A percentile compares a stretch with the other conserved stretches of the same genome.
Conservation (phyloP, 2,888 invertebrate genomes). For the Empis livida region DNA sequence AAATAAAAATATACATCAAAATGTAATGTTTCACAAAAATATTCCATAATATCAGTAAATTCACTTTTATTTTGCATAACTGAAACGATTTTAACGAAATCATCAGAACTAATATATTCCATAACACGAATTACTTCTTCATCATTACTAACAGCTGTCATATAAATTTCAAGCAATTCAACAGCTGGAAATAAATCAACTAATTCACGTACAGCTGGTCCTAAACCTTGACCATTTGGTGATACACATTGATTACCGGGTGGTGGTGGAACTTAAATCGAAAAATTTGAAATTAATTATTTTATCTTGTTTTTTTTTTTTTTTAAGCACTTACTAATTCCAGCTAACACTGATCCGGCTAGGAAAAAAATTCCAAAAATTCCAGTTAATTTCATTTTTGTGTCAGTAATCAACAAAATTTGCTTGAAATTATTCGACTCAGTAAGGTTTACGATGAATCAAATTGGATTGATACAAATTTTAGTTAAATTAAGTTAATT, state of each 20-base stretch:
- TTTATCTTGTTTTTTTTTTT: too few species aligned
- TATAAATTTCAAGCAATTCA: slow-evolving; percentile 5
- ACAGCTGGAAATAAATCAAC: slow-evolving; percentile 8
- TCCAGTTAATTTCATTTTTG: too few species aligned
- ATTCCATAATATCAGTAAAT: slow-evolving; percentile 9
- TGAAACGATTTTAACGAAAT: slow-evolving; percentile 6
- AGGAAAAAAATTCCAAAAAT: too few species aligned
- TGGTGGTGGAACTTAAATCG: slow-evolving; percentile 10
- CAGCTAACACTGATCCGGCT: too few species aligned
- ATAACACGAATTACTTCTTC: slow-evolving; percentile 7
- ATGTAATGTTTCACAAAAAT: slow-evolving; percentile 9
- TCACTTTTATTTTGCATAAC: slow-evolving; percentile 10
- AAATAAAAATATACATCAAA: slow-evolving; percentile 11
- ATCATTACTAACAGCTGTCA: slow-evolving; percentile 8
- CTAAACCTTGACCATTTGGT: slow-evolving; percentile 7
- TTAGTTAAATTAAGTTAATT: too few species aligned
- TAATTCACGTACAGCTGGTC: slow-evolving; percentile 7
- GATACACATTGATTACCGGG: slow-evolving; percentile 8
- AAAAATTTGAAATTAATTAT: neutral
- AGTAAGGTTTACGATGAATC: too few species aligned
- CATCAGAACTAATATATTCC: slow-evolving; percentile 4
- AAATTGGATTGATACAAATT: too few species aligned
- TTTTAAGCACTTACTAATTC: too few species aligned
- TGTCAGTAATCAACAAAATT: too few species aligned
- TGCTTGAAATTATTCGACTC: too few species aligned